These are phyloP conservation scores for Heterodera carotae DNA, from an alignment of 1,140 invertebrate species.

Conservation along the genomic window DNA sequence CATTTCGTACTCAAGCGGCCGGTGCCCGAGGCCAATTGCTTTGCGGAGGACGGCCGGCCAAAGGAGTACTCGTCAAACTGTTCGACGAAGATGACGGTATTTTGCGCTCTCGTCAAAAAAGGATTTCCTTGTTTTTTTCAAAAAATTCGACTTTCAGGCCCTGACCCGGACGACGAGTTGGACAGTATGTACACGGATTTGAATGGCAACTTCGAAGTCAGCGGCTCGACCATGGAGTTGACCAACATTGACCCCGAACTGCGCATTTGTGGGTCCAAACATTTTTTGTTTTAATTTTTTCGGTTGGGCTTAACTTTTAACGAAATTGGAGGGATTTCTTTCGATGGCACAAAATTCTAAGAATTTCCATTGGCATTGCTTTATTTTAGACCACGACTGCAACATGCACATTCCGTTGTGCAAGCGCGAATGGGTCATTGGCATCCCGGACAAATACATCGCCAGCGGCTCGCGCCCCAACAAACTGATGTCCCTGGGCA, in stretches of 20 bases:
- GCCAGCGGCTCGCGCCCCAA: constrained; percentile 42
- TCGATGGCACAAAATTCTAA: too few relatives aligned
- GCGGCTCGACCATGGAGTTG: constrained; percentile 58
- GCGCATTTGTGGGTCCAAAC: constrained; percentile 18
- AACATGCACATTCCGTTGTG: constrained; percentile 61
- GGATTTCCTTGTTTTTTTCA: too few relatives aligned
- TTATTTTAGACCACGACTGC: constrained; percentile 56
- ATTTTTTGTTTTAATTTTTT: too few relatives aligned
- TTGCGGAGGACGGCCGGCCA: constrained; percentile 58
- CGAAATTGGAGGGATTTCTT: too few relatives aligned
- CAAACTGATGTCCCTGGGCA: constrained; percentile 38
- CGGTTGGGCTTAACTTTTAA: too few relatives aligned
- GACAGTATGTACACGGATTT: constrained; percentile 49
- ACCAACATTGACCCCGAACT: constrained; percentile 61
- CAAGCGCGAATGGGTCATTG: constrained; percentile 64
- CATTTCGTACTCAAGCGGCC: constrained; percentile 58
- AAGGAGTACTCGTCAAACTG: constrained; percentile 55
- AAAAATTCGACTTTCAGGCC: constrained; percentile 40
- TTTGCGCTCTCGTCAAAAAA: too few relatives aligned
- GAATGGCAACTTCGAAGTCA: constrained; percentile 49
- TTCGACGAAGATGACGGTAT: constrained; percentile 62
- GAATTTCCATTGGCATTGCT: not conserved
- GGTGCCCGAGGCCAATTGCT: constrained; percentile 55
- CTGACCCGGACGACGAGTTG: constrained; percentile 64
- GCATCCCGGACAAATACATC: constrained; percentile 64